Conservation (phyloP, 2,888 invertebrate species). For the Trichogramma dendrolimi region DNA sequence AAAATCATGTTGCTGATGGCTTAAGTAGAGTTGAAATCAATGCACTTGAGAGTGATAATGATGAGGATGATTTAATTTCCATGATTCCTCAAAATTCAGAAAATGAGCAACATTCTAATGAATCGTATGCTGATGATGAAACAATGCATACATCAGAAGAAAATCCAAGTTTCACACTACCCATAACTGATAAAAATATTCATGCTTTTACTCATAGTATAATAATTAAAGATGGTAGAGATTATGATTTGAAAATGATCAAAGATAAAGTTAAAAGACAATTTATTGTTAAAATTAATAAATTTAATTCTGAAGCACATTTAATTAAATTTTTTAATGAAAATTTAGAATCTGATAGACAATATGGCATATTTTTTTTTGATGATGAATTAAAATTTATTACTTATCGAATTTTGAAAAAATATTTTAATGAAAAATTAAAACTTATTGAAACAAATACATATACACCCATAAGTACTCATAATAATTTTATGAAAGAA, state of each 20-base stretch:
- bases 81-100: not conserved
- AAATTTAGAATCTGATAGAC: not conserved
- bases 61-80: not conserved
- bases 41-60: no score
- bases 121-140: not conserved
- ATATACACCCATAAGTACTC: not conserved
- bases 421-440: conserved; percentile 4
- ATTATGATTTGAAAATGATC: no score
- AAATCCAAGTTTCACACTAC: not conserved
- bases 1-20: conserved; percentile 11
- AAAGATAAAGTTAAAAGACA: not conserved
- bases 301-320: not conserved
- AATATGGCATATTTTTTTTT: not conserved
- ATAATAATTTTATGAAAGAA: not conserved
- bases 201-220: not conserved
- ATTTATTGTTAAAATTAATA: not conserved
- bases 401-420: not conserved
- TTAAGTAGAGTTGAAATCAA: no score
- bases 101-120: not conserved
- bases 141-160: not conserved
- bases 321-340: not conserved
- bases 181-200: not conserved
- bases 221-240: not conserved
- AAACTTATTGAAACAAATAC: conserved; percentile 3
- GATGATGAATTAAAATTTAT: not conserved